Evolutionary conservation across 2,888 invertebrate genomes (phyloP), one percentile per base, ranked within the genome.

Genomic region (Polydrusus tereticollis): DNA sequence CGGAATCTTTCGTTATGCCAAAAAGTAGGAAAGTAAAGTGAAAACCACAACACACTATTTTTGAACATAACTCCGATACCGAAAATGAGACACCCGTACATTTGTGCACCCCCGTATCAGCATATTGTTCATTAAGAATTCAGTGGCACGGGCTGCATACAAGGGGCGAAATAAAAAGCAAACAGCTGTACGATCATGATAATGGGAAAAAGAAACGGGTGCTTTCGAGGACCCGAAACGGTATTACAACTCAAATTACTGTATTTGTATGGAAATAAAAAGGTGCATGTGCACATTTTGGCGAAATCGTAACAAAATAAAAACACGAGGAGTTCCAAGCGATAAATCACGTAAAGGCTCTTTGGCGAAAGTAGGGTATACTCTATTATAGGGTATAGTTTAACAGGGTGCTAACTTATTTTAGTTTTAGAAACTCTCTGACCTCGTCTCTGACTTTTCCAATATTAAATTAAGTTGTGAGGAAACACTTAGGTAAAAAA

Each of bases 141-240:
- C 60, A 43, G 43, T 60, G 60, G 60, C 60, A 60, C 60, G 60
- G 43, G 60, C 60, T 43, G 23, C 18, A 41, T 26, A 60, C 41
- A 38, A 43, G 60, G 60, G 60, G 38, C 41, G 60, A 60, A 60
- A 60, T 60, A 60, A 60, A 60, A 60, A 60, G 60, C 60, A 60
- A 60, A 60, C 60, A 60, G 60, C 60, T 60, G 60, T 60, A 23
- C 60, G 41, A 43, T 60, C 43, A 38, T 5, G 60, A 60, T 60
- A 60, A 59, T 59, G 36, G 41, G 20, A 59, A 59, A 41, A 60
- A 60, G 60, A 41, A 29, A 29, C 52, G 8, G 29, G 16, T 16
- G 52, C 52, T 29, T n/a, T 60, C 43, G 43, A 60, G 38, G n/a
- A 43, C 60, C 43, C 60, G 60, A 43, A 60, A 60, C 14, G 60